Conservation (phyloP, 2,888 invertebrate species). For the Eretmocerus hayati region DNA sequence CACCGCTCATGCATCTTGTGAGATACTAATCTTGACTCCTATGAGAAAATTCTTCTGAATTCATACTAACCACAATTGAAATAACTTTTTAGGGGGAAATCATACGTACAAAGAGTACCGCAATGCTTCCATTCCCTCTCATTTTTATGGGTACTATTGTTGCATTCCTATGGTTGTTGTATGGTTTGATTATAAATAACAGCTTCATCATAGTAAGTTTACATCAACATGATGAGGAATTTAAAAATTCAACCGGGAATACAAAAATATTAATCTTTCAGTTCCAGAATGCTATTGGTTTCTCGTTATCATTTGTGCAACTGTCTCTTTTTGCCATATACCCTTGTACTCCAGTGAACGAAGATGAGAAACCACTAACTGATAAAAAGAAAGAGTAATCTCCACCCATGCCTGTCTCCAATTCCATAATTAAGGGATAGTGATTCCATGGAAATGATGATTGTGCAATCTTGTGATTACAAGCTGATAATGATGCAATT, state of each 20-base stretch:
- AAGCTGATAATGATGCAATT: too few relatives aligned
- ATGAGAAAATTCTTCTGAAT: slow-evolving; percentile 3
- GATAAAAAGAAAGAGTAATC: slow-evolving; percentile 13
- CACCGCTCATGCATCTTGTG: slow-evolving; percentile 65
- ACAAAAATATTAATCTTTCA: too few relatives aligned
- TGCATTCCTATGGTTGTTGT: slow-evolving; percentile 70
- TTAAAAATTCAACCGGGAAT: too few relatives aligned
- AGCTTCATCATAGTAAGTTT: slow-evolving; percentile 65
- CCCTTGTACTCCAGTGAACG: slow-evolving; percentile 46
- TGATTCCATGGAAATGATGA: too few relatives aligned
- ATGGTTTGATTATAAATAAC: slow-evolving; percentile 71
- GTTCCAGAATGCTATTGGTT: slow-evolving; percentile 67
- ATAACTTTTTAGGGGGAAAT: slow-evolving; percentile 58
- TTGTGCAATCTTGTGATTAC: too few relatives aligned
- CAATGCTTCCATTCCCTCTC: slow-evolving; percentile 80
- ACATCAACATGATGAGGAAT: too few relatives aligned
- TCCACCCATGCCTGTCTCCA: too few relatives aligned
- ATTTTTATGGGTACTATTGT: slow-evolving; percentile 77
- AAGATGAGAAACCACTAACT: slow-evolving; percentile 4
- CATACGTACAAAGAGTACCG: slow-evolving; percentile 73
- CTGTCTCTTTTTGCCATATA: slow-evolving; percentile 64
- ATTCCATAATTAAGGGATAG: too few relatives aligned
- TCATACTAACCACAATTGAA: not conserved
- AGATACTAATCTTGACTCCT: slow-evolving; percentile 34
- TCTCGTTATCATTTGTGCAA: slow-evolving; percentile 57